These are phyloP conservation scores for Drosophila tanythrix DNA, from an alignment of 2,888 invertebrate species.

Conservation along the genomic window DNA sequence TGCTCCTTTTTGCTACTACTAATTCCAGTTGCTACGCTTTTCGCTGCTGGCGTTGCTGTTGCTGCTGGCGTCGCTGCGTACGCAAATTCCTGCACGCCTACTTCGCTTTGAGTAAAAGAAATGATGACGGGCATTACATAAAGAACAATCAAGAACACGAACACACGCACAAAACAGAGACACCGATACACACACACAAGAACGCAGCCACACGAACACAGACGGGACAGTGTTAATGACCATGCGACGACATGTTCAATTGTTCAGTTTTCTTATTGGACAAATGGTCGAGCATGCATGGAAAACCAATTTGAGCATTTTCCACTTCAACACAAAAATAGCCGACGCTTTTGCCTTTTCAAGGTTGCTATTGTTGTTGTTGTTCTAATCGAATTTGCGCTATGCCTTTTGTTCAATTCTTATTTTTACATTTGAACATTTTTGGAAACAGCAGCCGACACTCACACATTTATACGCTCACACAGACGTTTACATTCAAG, in stretches of 20 bases:
- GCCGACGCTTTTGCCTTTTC: constrained; percentile 64
- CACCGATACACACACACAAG: constrained; percentile 31
- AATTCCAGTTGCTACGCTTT: constrained; percentile 47
- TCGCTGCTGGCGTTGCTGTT: constrained; percentile 35
- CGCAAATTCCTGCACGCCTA: constrained; percentile 70
- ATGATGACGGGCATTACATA: constrained; percentile 52
- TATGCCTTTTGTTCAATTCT: constrained; percentile 37
- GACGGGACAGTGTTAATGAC: constrained; percentile 56
- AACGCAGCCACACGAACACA: constrained; percentile 9
- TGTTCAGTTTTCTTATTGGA: constrained; percentile 68
- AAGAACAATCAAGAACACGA: constrained; percentile 33
- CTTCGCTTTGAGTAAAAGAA: constrained; percentile 46
- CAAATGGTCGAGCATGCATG: constrained; percentile 43
- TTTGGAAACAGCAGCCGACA: constrained; percentile 64
- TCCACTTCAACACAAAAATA: constrained; percentile 64
- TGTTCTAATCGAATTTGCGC: constrained; percentile 64
- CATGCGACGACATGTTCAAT: constrained; percentile 66
- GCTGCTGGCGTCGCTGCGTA: constrained; percentile 38
- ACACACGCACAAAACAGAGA: constrained; percentile 51
- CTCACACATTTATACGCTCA: constrained; percentile 18
- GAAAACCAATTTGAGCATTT: constrained; percentile 61
- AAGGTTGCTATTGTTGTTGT: constrained; percentile 65
- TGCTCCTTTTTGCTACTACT: constrained; percentile 43
- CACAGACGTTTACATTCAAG: constrained; percentile 60
- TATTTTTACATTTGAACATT: constrained; percentile 73